Base-by-base conservation (phyloP, 64 coral and sea anemone species). In the Stylophora pistillata region DNA sequence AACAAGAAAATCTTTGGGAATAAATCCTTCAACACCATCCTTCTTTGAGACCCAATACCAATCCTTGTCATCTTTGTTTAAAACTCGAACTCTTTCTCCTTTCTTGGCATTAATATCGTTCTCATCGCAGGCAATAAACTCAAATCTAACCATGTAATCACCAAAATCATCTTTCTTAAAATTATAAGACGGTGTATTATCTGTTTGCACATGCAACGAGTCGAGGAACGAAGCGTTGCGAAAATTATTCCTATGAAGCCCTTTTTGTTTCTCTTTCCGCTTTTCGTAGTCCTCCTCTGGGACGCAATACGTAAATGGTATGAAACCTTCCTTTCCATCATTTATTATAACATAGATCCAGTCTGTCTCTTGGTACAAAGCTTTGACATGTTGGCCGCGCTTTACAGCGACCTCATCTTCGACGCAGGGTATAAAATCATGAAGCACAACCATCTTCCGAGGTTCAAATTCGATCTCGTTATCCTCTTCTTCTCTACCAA, bases 401-500 rank as follows among this genome's bases (percentile, higher is more conserved):
- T 90, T 90, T 0, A 98, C 96, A 21, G 89, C 68, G 5, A 95
- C 86, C 53, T 98, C 96, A 86, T 98, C 96, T 77, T 98, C 96
- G 14, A 98, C 96, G 66, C 96, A 98, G 3, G 96, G 96, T 21
- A 92, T 91, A 86, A 98, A 98, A 75, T 98, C 96, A 29, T 98
- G 96, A 18, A 95, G 25, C 11, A 98, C 94, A 29, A 98, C 74
- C 96, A 98, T 98, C 76, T 95, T 98, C 29, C 83, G 72, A 2
- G 96, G 93, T 15, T 98, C 93, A 89, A 95, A 92, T 14, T 91
- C 89, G 9, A 89, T 68, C 25, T 86, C 79, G 28, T 57, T 71
- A 21, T 94, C 92, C 15, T 94, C 86, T 55, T 74, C 76, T 28
- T 92, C 66, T 47, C 88, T 91, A 9, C 58, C 63, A 62, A 73